Base-by-base conservation (phyloP, 2,113 vertebrate species). In the Andinoacara biseriatus region DNA sequence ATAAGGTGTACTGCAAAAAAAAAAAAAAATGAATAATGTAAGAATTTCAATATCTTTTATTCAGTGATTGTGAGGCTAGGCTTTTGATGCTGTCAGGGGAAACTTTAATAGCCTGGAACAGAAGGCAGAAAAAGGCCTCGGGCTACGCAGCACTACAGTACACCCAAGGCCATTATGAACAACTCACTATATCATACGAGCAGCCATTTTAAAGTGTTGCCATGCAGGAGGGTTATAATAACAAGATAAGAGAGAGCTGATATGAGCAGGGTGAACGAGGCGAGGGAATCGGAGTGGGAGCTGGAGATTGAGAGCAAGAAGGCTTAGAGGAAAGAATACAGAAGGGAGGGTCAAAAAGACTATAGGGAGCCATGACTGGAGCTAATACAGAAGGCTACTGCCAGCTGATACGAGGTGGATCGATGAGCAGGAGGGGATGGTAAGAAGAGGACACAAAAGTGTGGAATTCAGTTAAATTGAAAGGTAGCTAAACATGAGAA, bases 211-310 rank as follows among this genome's bases (percentile, higher is more conserved):
- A 92, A 91, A 93, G 84, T 87, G 87, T 91, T 92, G 84, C 89
- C 89, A 91, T 84, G 92, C 87, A 90, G 74, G 59, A 65, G 93
- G 93, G 94, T 95, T 95, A 94, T 93, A 95, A 96, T 92, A 96
- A 95, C 94, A 95, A 90, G 91, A 94, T 94, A 88, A 94, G 91
- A 90, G 86, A 78, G 72, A 8, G 83, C 91, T 77, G 90, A 92
- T 93, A 89, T 7, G 81, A 87, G 90, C 5, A 10, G 80, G 78
- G 82, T 75, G 77, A 81, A 74, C 52, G 58, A 81, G 83, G 49
- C 35, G 22, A 76, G 78, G 40, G 62, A 58, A 84, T 67, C 88
- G 56, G 57, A 82, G 80, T 61, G 88, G 78, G 78, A 82, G 80
- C 78, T 7, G 43, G 63, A 85, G 74, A 86, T 13, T 65, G 72